Conservation (phyloP, 2,888 invertebrate species). For the Amphipoea oculea region DNA sequence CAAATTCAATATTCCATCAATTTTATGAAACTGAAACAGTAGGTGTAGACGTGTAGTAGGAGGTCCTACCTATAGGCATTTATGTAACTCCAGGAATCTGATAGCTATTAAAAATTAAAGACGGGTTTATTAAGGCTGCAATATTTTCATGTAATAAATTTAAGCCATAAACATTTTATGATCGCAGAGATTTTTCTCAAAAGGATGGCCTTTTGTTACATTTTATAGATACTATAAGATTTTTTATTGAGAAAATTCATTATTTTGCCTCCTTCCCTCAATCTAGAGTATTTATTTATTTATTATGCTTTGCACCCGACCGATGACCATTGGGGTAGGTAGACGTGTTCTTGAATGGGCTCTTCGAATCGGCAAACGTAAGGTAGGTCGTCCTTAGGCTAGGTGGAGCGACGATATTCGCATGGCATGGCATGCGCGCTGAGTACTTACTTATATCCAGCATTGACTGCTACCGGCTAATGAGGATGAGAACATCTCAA, state of each 20-base stretch:
- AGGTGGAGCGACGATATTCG: neutral
- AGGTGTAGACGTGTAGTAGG: neutral
- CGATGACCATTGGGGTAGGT: neutral
- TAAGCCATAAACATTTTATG: constrained; percentile 78
- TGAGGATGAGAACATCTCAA: neutral
- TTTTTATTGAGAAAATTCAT: constrained; percentile 52
- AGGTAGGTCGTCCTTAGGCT: no score
- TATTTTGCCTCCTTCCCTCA: constrained; percentile 16
- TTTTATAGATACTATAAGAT: constrained; percentile 61
- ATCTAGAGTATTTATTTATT: constrained; percentile 30
- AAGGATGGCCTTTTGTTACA: constrained; percentile 68
- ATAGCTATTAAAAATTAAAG: constrained; percentile 62
- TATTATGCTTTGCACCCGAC: neutral
- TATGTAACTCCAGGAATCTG: constrained; percentile 34
- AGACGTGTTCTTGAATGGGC: neutral
- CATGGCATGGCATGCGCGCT: no score
- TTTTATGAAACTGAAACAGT: neutral
- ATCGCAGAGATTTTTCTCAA: constrained; percentile 68
- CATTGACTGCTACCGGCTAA: neutral
- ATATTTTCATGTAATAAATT: constrained; percentile 77
- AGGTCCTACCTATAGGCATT: neutral
- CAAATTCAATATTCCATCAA: no score
- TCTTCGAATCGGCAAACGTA: neutral
- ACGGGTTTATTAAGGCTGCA: constrained; percentile 71
- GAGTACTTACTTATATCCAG: neutral